A percentile compares a stretch with the other conserved stretches of the same genome.
Conservation (phyloP, 2,888 invertebrate species). For the Osmoderma eremita region DNA sequence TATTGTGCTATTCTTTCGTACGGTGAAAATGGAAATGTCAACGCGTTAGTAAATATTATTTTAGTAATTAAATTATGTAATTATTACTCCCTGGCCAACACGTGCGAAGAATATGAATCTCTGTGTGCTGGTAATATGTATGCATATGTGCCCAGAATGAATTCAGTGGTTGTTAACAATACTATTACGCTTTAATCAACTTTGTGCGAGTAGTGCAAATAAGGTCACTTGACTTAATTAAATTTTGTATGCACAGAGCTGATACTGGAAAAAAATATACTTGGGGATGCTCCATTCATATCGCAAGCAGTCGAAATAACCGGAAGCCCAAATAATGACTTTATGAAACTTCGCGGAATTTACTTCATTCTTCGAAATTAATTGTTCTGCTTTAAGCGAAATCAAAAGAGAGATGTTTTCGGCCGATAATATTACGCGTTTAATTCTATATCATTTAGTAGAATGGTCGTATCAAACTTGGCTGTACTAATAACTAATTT, state of each 20-base stretch:
- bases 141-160: slow-evolving; percentile 7
- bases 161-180: slow-evolving; percentile 15
- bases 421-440: no score
- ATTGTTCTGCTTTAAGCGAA: no score
- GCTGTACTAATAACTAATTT: no score
- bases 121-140: slow-evolving; percentile 3
- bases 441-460: no score
- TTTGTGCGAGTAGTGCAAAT: slow-evolving; percentile 13
- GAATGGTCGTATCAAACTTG: no score
- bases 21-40: neutral
- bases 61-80: slow-evolving; percentile 22
- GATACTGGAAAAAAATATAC: neutral
- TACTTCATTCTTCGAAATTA: no score
- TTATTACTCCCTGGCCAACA: neutral
- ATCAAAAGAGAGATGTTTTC: no score
- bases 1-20: slow-evolving; percentile 11
- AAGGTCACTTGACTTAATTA: slow-evolving; percentile 18
- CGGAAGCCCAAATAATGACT: no score
- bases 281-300: neutral
- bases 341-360: no score
- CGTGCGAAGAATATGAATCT: neutral
- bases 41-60: slow-evolving; percentile 15
- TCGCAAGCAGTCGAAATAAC: neutral
- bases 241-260: neutral
- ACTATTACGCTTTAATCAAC: slow-evolving; percentile 14